phyloP scores from a whole-genome alignment of 2,797 vertebrate species.

The Antennarius maculatus region DNA sequence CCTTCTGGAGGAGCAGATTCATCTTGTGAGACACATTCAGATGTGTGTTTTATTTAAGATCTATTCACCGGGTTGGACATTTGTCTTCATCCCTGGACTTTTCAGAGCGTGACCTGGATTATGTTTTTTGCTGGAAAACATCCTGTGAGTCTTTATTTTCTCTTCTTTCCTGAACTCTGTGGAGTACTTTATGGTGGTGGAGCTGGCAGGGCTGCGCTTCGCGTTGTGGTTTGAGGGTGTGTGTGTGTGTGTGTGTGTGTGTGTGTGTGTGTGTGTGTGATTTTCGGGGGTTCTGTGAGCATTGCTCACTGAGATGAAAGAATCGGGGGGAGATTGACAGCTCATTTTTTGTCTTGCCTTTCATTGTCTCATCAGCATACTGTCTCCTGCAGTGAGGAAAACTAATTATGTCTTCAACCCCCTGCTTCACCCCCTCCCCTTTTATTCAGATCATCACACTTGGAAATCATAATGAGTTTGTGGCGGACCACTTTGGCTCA shows the following conservation, averaged over 20 bases:
- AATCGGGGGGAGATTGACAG: conserved; percentile 74
- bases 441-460: conserved; percentile 79
- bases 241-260: conserved; percentile 1
- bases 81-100: conserved; percentile 7
- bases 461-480: conserved; percentile 81
- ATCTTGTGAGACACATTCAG: neutral
- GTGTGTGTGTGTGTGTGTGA: conserved; percentile 1
- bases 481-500: conserved; percentile 69
- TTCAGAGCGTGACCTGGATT: conserved; percentile 16
- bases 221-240: conserved; percentile 31
- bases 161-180: conserved; percentile 7
- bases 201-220: conserved; percentile 33
- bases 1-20: neutral
- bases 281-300: conserved; percentile 43
- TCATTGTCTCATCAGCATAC: conserved; percentile 82
- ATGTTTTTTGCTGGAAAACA: conserved; percentile 18
- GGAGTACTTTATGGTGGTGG: conserved; percentile 10
- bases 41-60: conserved; percentile 12
- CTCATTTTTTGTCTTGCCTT: conserved; percentile 50
- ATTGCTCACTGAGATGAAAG: conserved; percentile 68
- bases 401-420: conserved; percentile 84
- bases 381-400: conserved; percentile 82
- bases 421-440: conserved; percentile 69
- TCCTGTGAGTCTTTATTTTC: conserved; percentile 10
- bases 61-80: neutral